Conservation (phyloP, 2,888 invertebrate species). For the Metallyticus violacea region DNA sequence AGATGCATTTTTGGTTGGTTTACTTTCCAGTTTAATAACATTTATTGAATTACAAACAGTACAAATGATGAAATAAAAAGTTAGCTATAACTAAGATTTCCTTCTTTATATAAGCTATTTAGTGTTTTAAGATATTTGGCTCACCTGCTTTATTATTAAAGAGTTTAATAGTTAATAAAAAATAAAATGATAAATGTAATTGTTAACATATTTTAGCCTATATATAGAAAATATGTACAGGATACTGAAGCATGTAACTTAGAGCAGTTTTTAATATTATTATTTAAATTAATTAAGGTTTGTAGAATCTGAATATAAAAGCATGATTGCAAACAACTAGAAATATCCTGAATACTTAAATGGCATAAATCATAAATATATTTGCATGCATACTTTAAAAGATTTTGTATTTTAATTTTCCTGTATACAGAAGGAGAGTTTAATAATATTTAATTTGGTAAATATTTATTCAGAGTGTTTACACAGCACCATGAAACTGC, state of each 20-base stretch:
- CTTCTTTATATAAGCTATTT: not conserved
- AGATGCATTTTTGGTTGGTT: too few species aligned
- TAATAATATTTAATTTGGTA: not conserved
- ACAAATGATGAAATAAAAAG: not conserved
- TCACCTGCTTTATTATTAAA: not conserved
- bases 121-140: not conserved
- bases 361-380: not conserved
- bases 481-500: too few species aligned
- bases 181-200: not conserved
- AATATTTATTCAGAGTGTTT: too few species aligned
- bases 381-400: not conserved
- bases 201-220: not conserved
- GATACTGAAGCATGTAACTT: not conserved
- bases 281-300: not conserved
- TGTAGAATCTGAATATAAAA: not conserved
- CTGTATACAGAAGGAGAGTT: not conserved
- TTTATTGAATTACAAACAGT: not conserved
- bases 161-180: not conserved
- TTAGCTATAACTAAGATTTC: not conserved
- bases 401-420: too few species aligned
- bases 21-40: not conserved
- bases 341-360: not conserved
- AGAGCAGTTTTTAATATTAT: not conserved
- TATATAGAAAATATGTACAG: not conserved
- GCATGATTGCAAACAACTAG: not conserved